These are phyloP conservation scores for Metridium senile DNA, from an alignment of 92 coral and sea anemone species.

Conservation along the genomic window DNA sequence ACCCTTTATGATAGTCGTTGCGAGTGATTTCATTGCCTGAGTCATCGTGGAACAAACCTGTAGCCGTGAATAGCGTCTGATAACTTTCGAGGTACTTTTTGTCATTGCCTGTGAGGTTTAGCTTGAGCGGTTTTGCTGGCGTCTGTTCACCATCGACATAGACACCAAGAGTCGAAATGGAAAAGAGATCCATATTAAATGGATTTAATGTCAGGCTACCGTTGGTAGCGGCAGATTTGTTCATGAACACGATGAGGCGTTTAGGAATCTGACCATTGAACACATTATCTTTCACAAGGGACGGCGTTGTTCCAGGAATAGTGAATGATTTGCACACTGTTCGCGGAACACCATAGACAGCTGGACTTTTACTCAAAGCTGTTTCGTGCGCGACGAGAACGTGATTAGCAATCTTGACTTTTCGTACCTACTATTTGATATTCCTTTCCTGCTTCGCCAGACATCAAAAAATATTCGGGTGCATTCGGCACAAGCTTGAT, in stretches of 20 bases:
- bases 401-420: slow-evolving; percentile 45
- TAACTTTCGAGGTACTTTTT: slow-evolving; percentile 47
- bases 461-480: slow-evolving; percentile 43
- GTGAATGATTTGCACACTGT: slow-evolving; percentile 41
- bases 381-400: slow-evolving; percentile 33
- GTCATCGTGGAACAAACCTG: slow-evolving; percentile 39
- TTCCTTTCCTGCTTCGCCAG: slow-evolving; percentile 38
- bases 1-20: slow-evolving; percentile 44
- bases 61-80: slow-evolving; percentile 41
- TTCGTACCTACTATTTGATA: slow-evolving; percentile 51
- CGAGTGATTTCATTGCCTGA: slow-evolving; percentile 51
- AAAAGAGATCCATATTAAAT: slow-evolving; percentile 45
- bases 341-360: slow-evolving; percentile 48
- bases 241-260: slow-evolving; percentile 45
- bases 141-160: slow-evolving; percentile 51
- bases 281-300: slow-evolving; percentile 45
- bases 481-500: slow-evolving; percentile 47
- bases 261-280: slow-evolving; percentile 58
- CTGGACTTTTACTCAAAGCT: slow-evolving; percentile 35
- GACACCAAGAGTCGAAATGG: slow-evolving; percentile 35
- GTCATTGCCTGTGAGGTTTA: slow-evolving; percentile 35
- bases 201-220: slow-evolving; percentile 50
- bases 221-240: slow-evolving; percentile 44
- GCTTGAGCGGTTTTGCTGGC: slow-evolving; percentile 39
- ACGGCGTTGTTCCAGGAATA: slow-evolving; percentile 47